These are phyloP conservation scores for Dasypolia templi DNA, from an alignment of 2,888 invertebrate species.

Conservation along the genomic window DNA sequence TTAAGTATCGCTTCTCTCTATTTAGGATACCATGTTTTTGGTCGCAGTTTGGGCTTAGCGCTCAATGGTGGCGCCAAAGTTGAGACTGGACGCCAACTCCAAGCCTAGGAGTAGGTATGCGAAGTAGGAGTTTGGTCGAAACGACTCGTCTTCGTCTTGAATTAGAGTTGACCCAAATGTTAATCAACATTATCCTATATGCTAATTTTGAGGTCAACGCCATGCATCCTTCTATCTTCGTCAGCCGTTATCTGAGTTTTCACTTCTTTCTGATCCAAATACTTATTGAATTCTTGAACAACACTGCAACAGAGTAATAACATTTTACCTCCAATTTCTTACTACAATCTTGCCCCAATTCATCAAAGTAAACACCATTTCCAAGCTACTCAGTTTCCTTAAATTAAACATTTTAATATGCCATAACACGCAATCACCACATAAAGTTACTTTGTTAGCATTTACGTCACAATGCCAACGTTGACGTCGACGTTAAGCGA, in stretches of 20 bases:
- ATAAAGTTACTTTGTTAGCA: constrained; percentile 48
- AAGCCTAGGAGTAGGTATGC: too few relatives aligned
- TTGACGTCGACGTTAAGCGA: constrained; percentile 6
- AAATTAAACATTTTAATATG: constrained; percentile 42
- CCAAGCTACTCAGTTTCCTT: constrained; percentile 6
- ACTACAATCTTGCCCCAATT: constrained; percentile 4
- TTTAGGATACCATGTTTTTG: too few relatives aligned
- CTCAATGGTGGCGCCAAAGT: too few relatives aligned
- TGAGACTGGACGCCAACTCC: too few relatives aligned
- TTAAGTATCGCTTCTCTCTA: too few relatives aligned
- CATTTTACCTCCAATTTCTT: background rate
- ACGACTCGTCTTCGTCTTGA: too few relatives aligned
- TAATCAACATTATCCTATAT: constrained; percentile 5
- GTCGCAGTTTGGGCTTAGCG: too few relatives aligned
- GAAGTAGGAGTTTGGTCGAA: too few relatives aligned
- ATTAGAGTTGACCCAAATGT: constrained; percentile 23
- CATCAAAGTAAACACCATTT: constrained; percentile 5
- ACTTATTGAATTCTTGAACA: constrained; percentile 2
- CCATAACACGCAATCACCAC: constrained; percentile 21
- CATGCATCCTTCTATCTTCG: constrained; percentile 4
- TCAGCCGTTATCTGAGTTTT: background rate
- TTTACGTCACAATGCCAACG: constrained; percentile 35
- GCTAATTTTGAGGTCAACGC: background rate
- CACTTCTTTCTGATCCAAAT: background rate
- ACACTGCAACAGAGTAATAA: background rate